Conservation (phyloP, 2,113 vertebrate species). For the Taxidea taxus region DNA sequence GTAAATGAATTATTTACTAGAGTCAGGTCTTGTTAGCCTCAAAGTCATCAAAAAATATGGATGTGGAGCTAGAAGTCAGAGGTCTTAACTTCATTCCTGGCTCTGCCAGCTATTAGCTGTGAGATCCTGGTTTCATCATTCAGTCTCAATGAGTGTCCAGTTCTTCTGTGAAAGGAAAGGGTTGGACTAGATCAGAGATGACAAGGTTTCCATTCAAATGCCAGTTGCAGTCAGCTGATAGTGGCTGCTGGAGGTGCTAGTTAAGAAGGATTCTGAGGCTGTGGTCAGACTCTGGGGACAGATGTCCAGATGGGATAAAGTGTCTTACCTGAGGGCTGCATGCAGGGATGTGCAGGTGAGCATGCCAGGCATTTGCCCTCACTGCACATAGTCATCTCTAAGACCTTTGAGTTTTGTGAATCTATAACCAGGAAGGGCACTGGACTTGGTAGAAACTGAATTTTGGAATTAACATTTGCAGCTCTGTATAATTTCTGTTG, state of each 20-base stretch:
- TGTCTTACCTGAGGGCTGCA: neutral
- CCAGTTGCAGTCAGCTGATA: rapidly evolving
- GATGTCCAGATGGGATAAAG: neutral
- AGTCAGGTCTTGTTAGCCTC: neutral
- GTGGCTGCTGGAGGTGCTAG: no score
- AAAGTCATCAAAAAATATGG: neutral
- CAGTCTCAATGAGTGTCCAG: neutral
- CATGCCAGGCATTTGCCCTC: no score
- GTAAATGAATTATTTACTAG: neutral
- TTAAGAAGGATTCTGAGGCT: neutral
- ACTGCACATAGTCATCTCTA: neutral
- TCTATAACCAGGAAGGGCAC: neutral
- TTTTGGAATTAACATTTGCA: neutral
- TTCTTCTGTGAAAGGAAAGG: neutral
- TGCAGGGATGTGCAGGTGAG: no score
- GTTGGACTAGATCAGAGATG: neutral
- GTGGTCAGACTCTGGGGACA: neutral
- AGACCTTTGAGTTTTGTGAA: neutral
- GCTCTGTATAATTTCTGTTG: neutral
- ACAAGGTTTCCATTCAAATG: neutral
- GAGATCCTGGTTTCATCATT: neutral
- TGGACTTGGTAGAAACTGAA: neutral
- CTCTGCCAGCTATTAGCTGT: rapidly evolving
- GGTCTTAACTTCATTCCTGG: neutral
- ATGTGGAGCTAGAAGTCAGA: neutral